Base-by-base conservation (phyloP, 2,888 invertebrate species). In the Brachyptera risi region DNA sequence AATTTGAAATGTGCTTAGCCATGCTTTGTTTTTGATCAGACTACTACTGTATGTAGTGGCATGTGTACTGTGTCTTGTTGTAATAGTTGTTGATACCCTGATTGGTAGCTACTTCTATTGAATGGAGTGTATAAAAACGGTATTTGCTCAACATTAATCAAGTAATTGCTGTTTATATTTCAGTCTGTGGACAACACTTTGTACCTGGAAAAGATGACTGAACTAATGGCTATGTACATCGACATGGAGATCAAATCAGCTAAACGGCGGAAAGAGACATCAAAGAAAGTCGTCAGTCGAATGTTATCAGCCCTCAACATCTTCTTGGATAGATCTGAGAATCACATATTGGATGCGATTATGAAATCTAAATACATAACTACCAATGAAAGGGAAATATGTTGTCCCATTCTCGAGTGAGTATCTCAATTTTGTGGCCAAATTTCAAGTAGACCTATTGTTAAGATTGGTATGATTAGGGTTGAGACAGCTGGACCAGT, bases 211-310 rank as follows among this genome's bases (percentile, higher is more conserved):
- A 70, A 71, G 59, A 77, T 76, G 76, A 75, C 76, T 27, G 73
- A 76, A 65, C 67, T 78, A 35, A 67, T 78, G 65, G 74, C 76
- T 9, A 70, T 75, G 69, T 77, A 76, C 65, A 70, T 76, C 67
- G 76, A 77, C 63, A 71, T 76, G 72, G 76, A 77, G 69, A 69
- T 78, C 47, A 73, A 74, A 65, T 73, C 74, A 56, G 69, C 76
- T 68, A 73, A 63, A 35, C 58, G 66, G 1, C 56, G 62, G 15
- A 66, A 62, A 69, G 68, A 69, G 49, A 63, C 58, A 44, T 61
- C 62, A 7, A 61, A 59, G 42, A 66, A 63, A 54, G 64, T 69
- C 21, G 65, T 65, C 15, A 63, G 64, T 57, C 68, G 65, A 44
- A 37, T 69, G 44, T 64, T 65, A 17, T 62, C 67, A n/a, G 62